Percentiles rank a stretch among this genome's conserved stretches.
phyloP scores from a whole-genome alignment of 1,140 invertebrate species.

The Galleria mellonella region DNA sequence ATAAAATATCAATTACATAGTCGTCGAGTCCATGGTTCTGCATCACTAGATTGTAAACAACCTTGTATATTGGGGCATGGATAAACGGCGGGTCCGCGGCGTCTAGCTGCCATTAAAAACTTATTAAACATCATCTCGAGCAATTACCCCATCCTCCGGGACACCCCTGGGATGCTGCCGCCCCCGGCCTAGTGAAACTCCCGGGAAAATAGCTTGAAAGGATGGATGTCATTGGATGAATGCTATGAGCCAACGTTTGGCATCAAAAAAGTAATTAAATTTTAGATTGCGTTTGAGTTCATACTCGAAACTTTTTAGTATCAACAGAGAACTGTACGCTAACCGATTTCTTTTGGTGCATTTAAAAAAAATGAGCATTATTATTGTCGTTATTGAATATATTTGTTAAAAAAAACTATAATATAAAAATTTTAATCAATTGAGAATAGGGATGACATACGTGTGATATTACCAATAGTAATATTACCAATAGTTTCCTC shows the following conservation, averaged over 20 bases:
- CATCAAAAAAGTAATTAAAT: slow-evolving; percentile 2
- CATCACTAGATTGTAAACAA: slow-evolving; percentile 10
- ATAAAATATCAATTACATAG: no score
- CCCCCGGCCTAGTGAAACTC: slow-evolving; percentile 7
- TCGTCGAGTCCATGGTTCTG: no score
- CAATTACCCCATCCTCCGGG: slow-evolving; percentile 61
- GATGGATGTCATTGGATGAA: not conserved
- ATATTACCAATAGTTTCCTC: no score
- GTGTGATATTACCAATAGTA: no score
- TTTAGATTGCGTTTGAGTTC: not conserved
- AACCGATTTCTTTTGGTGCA: no score
- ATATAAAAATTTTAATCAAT: no score
- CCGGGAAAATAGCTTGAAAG: not conserved
- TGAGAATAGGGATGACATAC: no score
- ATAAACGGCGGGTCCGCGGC: slow-evolving; percentile 37
- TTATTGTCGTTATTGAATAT: no score
- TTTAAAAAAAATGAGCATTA: no score
- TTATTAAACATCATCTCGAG: slow-evolving; percentile 77
- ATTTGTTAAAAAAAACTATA: no score
- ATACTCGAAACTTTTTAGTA: no score
- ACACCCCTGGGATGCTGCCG: slow-evolving; percentile 3
- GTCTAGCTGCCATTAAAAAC: slow-evolving; percentile 75
- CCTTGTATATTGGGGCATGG: slow-evolving; percentile 38
- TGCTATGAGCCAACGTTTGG: slow-evolving; percentile 5
- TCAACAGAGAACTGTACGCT: no score